Conservation (phyloP, 2,888 invertebrate genomes). For the Xestia ashworthii region DNA sequence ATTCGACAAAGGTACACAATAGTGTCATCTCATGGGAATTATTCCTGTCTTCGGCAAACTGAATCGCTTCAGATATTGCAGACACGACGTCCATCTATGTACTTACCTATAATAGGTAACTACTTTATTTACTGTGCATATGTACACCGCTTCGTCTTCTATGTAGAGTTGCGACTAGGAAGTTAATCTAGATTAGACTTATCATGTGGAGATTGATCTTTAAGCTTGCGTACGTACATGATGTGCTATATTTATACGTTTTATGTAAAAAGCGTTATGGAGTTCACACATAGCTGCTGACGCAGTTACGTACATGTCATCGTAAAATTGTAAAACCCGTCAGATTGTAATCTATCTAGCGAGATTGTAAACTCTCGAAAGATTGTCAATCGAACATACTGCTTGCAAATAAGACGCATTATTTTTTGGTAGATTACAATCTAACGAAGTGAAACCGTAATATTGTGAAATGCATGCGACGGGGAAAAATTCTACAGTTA, state of each 20-base stretch:
- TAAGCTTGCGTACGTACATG: not conserved
- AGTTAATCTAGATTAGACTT: constrained; percentile 1
- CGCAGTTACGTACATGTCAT: too few relatives aligned
- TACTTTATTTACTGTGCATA: not conserved
- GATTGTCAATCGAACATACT: too few relatives aligned
- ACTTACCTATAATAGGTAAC: not conserved
- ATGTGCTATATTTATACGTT: too few relatives aligned
- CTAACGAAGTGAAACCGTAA: too few relatives aligned
- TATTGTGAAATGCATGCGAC: too few relatives aligned
- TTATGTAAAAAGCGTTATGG: not conserved
- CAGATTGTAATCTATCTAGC: too few relatives aligned
- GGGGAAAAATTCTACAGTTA: too few relatives aligned
- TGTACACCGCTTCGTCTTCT: not conserved
- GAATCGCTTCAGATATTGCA: not conserved
- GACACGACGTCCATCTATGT: not conserved
- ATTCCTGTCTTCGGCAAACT: not conserved
- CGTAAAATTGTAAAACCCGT: too few relatives aligned
- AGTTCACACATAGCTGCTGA: not conserved
- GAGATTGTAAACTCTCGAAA: too few relatives aligned
- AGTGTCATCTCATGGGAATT: not conserved
- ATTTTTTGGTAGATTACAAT: too few relatives aligned
- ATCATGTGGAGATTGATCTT: not conserved
- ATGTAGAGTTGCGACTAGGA: not conserved
- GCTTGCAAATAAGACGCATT: too few relatives aligned
- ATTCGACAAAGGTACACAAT: not conserved